Percentiles rank a stretch among this genome's conserved stretches.
phyloP scores from a whole-genome alignment of 1,140 invertebrate genomes.

The Pseudomyrmex flavicornis region DNA sequence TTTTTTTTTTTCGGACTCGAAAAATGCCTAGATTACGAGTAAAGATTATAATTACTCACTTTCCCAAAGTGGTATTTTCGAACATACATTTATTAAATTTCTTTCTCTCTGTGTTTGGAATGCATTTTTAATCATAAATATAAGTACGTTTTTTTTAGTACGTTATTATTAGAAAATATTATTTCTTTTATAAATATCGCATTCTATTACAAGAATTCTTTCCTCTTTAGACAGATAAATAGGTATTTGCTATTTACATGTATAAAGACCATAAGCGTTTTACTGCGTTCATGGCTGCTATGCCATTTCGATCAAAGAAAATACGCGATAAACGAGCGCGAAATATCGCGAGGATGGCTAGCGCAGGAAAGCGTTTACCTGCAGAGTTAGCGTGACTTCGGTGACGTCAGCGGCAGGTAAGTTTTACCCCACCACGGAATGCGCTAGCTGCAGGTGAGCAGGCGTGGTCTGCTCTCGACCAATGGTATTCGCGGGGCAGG shows the following conservation, averaged over 20 bases:
- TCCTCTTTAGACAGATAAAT: no score
- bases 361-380: slow-evolving; percentile 53
- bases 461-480: slow-evolving; percentile 79
- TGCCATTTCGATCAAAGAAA: neutral
- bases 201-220: no score
- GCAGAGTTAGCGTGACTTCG: slow-evolving; percentile 73
- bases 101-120: no score
- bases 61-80: neutral
- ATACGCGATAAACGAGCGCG: slow-evolving; percentile 42
- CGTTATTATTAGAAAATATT: no score
- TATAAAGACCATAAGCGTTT: neutral
- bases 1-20: slow-evolving; percentile 52
- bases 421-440: slow-evolving; percentile 68
- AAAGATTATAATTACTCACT: neutral
- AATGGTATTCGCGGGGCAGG: slow-evolving; percentile 81
- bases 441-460: slow-evolving; percentile 75
- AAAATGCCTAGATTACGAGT: neutral
- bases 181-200: no score
- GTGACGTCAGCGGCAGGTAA: slow-evolving; percentile 81
- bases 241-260: no score
- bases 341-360: slow-evolving; percentile 49
- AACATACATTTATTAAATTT: no score
- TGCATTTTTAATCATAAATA: no score
- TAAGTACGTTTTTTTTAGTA: no score
- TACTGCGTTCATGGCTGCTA: neutral